These are phyloP conservation scores for Sylvilagus bachmani DNA, from an alignment of 2,113 vertebrate genomes.

Conservation along the genomic window DNA sequence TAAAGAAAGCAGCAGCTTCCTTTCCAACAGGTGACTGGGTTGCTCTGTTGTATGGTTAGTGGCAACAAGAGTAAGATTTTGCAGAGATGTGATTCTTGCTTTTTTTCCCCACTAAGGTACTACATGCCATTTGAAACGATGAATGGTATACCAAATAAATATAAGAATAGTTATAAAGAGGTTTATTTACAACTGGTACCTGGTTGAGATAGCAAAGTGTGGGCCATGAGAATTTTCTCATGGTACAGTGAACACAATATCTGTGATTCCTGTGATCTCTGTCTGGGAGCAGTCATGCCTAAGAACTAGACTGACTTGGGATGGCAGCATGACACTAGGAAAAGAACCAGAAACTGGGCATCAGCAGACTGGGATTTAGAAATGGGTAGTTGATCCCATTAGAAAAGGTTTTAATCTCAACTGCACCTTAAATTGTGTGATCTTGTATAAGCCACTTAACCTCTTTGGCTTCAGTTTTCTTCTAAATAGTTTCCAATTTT, in stretches of 20 bases:
- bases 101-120: not conserved
- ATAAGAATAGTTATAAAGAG: not conserved
- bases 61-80: not conserved
- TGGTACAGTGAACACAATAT: not conserved
- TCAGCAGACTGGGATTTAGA: not conserved
- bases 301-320: not conserved
- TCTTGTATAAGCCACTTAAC: not conserved
- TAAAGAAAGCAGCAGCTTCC: not conserved
- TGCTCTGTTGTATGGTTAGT: not conserved
- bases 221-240: not conserved
- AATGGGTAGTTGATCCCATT: not conserved
- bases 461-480: conserved; percentile 10
- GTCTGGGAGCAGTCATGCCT: not conserved
- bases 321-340: not conserved
- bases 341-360: not conserved
- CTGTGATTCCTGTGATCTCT: not conserved
- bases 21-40: not conserved
- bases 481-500: not conserved
- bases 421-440: not conserved
- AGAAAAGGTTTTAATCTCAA: not conserved
- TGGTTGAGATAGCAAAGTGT: not conserved
- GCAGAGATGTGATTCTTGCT: not conserved
- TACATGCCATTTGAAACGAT: not conserved
- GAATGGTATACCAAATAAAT: not conserved
- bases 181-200: not conserved